Percentiles rank a stretch among this genome's conserved stretches.
phyloP scores from a whole-genome alignment of 2,113 vertebrate genomes.

The Rhodinocichla rosea region DNA sequence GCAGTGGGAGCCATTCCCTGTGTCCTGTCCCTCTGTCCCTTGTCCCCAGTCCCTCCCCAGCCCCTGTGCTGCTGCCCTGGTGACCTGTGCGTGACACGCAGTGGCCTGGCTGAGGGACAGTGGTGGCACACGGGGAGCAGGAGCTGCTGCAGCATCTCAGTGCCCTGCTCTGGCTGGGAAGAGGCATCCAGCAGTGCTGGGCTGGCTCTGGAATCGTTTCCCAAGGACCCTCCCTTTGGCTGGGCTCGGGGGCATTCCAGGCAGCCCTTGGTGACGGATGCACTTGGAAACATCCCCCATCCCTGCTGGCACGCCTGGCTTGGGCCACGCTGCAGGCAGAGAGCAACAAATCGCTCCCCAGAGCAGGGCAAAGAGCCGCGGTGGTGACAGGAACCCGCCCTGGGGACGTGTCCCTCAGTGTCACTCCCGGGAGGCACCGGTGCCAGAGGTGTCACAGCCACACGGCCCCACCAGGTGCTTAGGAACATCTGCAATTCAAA shows the following conservation, averaged over 20 bases:
- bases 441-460: neutral
- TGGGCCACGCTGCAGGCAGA: neutral
- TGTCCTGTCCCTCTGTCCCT: neutral
- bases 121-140: neutral
- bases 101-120: neutral
- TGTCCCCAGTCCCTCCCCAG: neutral
- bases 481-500: neutral
- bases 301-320: neutral
- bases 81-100: neutral
- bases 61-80: neutral
- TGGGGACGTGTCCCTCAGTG: fast-evolving
- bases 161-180: neutral
- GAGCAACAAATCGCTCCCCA: neutral
- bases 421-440: fast-evolving
- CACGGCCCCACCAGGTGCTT: fast-evolving
- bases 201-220: neutral
- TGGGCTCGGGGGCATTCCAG: fast-evolving
- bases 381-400: neutral
- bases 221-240: neutral
- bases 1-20: neutral
- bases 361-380: neutral
- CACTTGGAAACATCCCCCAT: neutral
- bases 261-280: neutral
- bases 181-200: neutral
- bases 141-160: neutral